Evolutionary conservation across 2,888 invertebrate species (phyloP).

Genomic region (Lacanobia oleracea): DNA sequence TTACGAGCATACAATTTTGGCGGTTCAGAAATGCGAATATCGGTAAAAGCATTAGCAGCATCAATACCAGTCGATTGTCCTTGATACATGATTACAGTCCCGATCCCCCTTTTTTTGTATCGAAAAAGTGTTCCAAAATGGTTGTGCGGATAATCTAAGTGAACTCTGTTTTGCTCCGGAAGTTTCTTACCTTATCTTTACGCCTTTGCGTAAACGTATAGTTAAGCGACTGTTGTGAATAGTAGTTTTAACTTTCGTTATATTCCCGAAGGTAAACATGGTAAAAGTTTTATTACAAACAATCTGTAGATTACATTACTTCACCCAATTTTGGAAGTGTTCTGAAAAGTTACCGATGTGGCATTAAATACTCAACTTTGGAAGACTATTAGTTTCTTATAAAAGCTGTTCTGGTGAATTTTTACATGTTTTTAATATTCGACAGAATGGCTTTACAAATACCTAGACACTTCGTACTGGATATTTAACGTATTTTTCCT

Average conservation of each 20-base stretch:
- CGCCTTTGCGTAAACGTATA: background rate
- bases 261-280: constrained; percentile 25
- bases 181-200: background rate
- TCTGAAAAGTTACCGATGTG: background rate
- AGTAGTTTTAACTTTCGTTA: constrained; percentile 15
- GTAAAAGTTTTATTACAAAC: constrained; percentile 33
- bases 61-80: constrained; percentile 24
- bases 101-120: constrained; percentile 9
- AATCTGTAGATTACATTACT: constrained; percentile 23
- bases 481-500: background rate
- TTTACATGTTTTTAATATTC: background rate
- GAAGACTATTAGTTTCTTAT: background rate
- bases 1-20: constrained; percentile 4
- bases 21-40: constrained; percentile 5
- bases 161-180: background rate
- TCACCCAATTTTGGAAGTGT: constrained; percentile 1
- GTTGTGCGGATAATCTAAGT: background rate
- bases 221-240: background rate
- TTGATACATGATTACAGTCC: constrained; percentile 18
- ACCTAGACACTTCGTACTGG: background rate
- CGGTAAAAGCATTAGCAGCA: constrained; percentile 31
- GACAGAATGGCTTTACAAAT: too few species aligned
- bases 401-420: background rate
- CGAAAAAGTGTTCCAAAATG: constrained; percentile 17
- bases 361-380: background rate